Conservation (phyloP, 2,113 vertebrate species). For the Elephantulus edwardii region DNA sequence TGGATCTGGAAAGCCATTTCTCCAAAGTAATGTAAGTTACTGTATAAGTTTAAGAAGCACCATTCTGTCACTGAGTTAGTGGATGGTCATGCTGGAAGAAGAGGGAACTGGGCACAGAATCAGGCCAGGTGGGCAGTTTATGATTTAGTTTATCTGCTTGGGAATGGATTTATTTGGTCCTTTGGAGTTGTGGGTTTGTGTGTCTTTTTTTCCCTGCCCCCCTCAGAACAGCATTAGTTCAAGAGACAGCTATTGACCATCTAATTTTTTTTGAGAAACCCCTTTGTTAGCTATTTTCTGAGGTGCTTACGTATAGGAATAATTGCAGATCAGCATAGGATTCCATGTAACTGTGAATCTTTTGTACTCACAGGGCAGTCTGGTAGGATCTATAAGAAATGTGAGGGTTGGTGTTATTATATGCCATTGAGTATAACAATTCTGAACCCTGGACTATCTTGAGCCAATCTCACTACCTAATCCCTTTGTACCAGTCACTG, state of each 20-base stretch:
- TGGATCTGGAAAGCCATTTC: neutral
- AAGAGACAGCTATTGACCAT: neutral
- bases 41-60: neutral
- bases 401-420: no score
- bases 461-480: no score
- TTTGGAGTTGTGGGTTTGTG: no score
- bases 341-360: neutral
- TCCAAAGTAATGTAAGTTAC: neutral
- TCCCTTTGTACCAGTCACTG: no score
- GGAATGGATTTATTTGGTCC: neutral
- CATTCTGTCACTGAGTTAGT: accelerated
- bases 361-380: neutral
- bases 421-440: no score
- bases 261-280: neutral
- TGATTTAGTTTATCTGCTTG: no score
- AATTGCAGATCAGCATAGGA: neutral
- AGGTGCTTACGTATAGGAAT: neutral
- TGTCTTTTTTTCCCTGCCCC: neutral
- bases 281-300: neutral
- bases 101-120: neutral
- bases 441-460: no score
- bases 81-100: neutral
- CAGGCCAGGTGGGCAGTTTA: neutral
- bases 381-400: neutral
- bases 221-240: neutral